Percentiles rank a stretch among this genome's conserved stretches.
Evolutionary conservation across 2,888 invertebrate genomes (phyloP).

Genomic region (Dioctria rufipes): DNA sequence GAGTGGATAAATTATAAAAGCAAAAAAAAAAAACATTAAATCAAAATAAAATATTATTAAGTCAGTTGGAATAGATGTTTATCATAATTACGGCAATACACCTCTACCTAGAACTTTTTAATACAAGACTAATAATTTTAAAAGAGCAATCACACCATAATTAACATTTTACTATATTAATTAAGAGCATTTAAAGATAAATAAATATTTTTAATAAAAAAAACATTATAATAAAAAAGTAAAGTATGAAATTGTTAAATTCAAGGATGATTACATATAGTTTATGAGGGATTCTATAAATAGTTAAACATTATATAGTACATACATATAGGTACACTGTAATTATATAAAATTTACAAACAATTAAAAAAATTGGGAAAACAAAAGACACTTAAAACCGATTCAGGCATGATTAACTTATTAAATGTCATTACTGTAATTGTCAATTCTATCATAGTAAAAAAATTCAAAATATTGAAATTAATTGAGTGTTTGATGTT

Average conservation of each 20-base stretch:
- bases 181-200: background rate
- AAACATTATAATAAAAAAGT: background rate
- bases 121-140: conserved; percentile 9
- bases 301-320: conserved; percentile 35
- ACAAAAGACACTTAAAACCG: conserved; percentile 48
- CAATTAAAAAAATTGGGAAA: conserved; percentile 36
- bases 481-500: conserved; percentile 41
- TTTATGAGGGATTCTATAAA: conserved; percentile 43
- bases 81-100: background rate
- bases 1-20: no score
- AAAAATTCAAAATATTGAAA: conserved; percentile 39
- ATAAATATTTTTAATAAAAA: conserved; percentile 38
- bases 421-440: conserved; percentile 52
- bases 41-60: background rate
- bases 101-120: no score
- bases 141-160: conserved; percentile 10
- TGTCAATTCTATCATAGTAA: conserved; percentile 51
- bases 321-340: conserved; percentile 29
- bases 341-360: background rate
- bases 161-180: conserved; percentile 9
- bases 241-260: conserved; percentile 31
- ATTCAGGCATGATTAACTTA: conserved; percentile 33
- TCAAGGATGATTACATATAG: conserved; percentile 38
- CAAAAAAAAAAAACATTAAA: no score
- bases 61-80: conserved; percentile 9